Percentiles rank a stretch among this genome's conserved stretches.
phyloP scores from a whole-genome alignment of 2,888 invertebrate species.

The Nymphalis urticae region DNA sequence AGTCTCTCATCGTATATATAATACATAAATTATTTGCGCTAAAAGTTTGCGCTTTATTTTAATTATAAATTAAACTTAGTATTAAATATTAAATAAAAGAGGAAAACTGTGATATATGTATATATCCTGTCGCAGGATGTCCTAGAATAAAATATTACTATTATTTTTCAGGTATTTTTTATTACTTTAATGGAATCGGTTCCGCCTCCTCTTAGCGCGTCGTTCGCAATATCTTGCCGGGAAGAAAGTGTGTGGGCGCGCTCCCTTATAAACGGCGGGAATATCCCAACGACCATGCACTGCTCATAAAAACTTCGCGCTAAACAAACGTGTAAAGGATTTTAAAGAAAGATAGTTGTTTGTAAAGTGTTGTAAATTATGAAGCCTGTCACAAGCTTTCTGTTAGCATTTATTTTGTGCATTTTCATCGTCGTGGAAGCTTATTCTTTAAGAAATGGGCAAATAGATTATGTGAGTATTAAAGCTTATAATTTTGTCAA shows the following conservation, averaged over 20 bases:
- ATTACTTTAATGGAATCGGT: neutral
- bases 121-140: too few species aligned
- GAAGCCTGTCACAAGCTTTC: constrained; percentile 54
- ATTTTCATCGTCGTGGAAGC: constrained; percentile 52
- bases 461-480: constrained; percentile 72
- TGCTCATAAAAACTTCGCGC: constrained; percentile 47
- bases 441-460: constrained; percentile 57
- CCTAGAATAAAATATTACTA: too few species aligned
- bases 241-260: constrained; percentile 66
- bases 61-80: too few species aligned
- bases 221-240: constrained; percentile 36
- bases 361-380: constrained; percentile 45
- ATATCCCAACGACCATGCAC: constrained; percentile 52
- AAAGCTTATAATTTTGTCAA: neutral
- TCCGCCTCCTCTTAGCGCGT: neutral
- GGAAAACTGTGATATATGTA: too few species aligned
- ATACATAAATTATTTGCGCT: too few species aligned
- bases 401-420: constrained; percentile 55
- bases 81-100: too few species aligned
- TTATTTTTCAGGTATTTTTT: too few species aligned
- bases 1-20: too few species aligned
- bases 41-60: too few species aligned
- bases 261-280: constrained; percentile 65
- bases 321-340: constrained; percentile 46
- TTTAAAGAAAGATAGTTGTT: constrained; percentile 6